phyloP scores from a whole-genome alignment of 2,113 vertebrate species.

The Sinocyclocheilus grahami region DNA sequence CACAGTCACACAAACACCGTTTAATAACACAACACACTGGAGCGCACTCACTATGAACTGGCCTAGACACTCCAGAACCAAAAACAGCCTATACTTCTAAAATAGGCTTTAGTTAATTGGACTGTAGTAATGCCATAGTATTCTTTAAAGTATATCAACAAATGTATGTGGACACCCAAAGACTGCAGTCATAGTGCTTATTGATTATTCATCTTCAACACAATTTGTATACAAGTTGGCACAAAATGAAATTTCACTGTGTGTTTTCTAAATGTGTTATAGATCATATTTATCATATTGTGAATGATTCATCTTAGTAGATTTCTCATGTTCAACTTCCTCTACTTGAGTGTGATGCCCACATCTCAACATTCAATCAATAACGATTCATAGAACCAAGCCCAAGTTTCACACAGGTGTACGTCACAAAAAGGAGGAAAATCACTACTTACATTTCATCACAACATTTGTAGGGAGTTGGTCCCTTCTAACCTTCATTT shows the following conservation, averaged over 20 bases:
- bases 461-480: background rate
- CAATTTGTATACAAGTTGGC: background rate
- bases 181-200: background rate
- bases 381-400: no score
- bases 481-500: background rate
- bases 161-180: background rate
- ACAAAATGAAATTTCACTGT: background rate
- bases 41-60: background rate
- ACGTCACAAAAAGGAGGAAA: background rate
- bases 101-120: background rate
- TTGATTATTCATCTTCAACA: background rate
- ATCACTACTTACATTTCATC: background rate
- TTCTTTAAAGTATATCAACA: background rate
- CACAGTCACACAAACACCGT: slow-evolving; percentile 15
- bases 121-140: background rate
- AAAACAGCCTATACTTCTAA: background rate
- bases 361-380: no score
- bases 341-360: no score
- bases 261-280: background rate
- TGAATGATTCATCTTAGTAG: no score
- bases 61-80: background rate
- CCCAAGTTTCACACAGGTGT: background rate
- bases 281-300: background rate
- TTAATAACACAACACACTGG: slow-evolving; percentile 24
- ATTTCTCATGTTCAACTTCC: no score